phyloP scores from a whole-genome alignment of 2,113 vertebrate genomes.

The Heloderma charlesbogerti region DNA sequence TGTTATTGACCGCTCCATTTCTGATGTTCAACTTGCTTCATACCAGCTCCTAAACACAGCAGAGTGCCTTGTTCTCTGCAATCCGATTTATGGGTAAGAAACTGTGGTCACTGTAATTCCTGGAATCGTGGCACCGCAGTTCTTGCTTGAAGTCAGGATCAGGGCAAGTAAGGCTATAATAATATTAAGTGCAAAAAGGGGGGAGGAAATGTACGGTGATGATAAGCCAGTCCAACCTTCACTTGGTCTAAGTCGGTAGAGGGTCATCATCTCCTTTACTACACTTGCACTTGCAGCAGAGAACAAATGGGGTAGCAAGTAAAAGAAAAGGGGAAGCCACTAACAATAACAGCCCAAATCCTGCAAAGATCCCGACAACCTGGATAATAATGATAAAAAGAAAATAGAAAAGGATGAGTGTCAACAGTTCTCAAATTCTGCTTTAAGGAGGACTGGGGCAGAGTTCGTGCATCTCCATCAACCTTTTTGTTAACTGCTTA shows the following conservation, averaged over 20 bases:
- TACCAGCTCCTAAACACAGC: constrained; percentile 38
- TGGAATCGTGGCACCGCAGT: constrained; percentile 56
- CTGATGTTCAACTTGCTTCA: not conserved
- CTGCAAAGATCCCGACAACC: constrained; percentile 98
- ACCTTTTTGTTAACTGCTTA: not conserved
- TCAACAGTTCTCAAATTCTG: not conserved
- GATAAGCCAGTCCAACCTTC: constrained; percentile 26
- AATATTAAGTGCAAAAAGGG: constrained; percentile 66
- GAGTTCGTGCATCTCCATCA: not conserved
- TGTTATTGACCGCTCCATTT: constrained; percentile 30
- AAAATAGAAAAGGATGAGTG: constrained; percentile 10
- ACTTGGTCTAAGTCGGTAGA: constrained; percentile 86
- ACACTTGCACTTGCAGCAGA: constrained; percentile 99
- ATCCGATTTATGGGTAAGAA: constrained; percentile 22
- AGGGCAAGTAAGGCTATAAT: constrained; percentile 76
- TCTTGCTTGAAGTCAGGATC: constrained; percentile 68
- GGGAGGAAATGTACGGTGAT: constrained; percentile 6
- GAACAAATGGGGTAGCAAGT: constrained; percentile 94
- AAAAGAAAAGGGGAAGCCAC: constrained; percentile 97
- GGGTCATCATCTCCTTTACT: constrained; percentile 98
- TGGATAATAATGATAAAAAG: constrained; percentile 60
- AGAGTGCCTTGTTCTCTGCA: constrained; percentile 40
- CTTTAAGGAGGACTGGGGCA: not conserved
- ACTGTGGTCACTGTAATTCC: constrained; percentile 50
- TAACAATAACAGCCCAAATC: constrained; percentile 94